phyloP scores from a whole-genome alignment of 2,797 vertebrate genomes.

The Odontamblyopus lacepedii region DNA sequence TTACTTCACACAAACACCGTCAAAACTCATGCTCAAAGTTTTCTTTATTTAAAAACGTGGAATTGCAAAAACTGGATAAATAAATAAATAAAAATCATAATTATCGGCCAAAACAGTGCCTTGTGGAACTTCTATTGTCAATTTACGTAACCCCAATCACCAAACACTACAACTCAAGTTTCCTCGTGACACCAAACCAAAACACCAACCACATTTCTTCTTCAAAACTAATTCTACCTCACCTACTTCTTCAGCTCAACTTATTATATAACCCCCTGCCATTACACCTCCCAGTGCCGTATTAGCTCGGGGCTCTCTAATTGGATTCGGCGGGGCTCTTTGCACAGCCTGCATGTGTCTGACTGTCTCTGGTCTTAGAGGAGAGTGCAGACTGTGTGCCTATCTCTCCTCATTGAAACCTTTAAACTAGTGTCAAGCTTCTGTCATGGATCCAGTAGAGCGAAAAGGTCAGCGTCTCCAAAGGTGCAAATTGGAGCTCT shows the following conservation, averaged over 20 bases:
- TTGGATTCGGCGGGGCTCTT: slow-evolving; percentile 47
- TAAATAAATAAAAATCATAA: no score
- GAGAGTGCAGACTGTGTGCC: neutral
- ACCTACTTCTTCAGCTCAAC: neutral
- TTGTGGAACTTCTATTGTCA: neutral
- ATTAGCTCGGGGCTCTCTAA: slow-evolving; percentile 51
- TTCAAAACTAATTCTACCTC: neutral
- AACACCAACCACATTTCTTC: neutral
- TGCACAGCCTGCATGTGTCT: slow-evolving; percentile 21
- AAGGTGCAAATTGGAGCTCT: slow-evolving; percentile 5
- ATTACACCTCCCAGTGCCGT: slow-evolving; percentile 25
- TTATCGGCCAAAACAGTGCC: neutral
- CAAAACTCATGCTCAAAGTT: no score
- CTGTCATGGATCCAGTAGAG: slow-evolving; percentile 19
- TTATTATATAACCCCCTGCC: neutral
- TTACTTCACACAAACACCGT: no score
- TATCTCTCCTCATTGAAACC: slow-evolving; percentile 13
- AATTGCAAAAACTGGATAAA: no score
- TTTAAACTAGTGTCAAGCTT: slow-evolving; percentile 13
- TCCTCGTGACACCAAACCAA: neutral
- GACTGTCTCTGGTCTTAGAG: slow-evolving; percentile 4
- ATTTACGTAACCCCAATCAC: no score
- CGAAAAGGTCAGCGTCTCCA: slow-evolving; percentile 21
- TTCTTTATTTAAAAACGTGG: no score
- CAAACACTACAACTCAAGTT: neutral